Base-by-base conservation (phyloP, 2,797 vertebrate species). In the Falco berigora region DNA sequence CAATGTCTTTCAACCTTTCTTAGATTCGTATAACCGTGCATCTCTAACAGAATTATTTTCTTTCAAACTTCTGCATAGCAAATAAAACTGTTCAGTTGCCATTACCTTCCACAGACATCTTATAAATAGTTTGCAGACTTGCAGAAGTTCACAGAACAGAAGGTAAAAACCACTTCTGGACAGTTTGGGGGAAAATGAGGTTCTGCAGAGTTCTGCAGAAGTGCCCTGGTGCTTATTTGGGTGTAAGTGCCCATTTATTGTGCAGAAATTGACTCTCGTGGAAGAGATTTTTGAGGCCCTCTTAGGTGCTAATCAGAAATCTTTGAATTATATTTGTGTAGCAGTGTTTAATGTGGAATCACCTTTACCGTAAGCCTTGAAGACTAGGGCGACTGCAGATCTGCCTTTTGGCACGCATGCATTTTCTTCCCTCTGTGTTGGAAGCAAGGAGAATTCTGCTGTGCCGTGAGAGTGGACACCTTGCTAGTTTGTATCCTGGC, bases 341-440 rank as follows among this genome's bases (percentile, higher is more conserved):
- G n/a, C 15, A 2, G 8, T 64, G 30, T 88, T 84, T 64, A 38
- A 55, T 28, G 30, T 14, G 36, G 56, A 74, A 40, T 90, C 12
- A 3, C 55, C 11, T 66, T 90, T 71, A 90, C n/a, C 8, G 22
- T 75, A 46, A 83, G 11, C 32, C 58, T 40, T 76, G 58, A 75
- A 36, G 46, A 23, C 20, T 10, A n/a, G 9, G 4, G 15, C 3
- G 4, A 23, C 40, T 75, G 47, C 53, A 71, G 21, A 40, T n/a
- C 68, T 55, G 11, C 32, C n/a, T 58, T 56, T 53, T 75, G 38
- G 27, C 12, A 22, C 2, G 1, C 5, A 0, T 4, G 5, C 27
- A 4, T 68, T 62, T 86, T 92, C 40, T 30, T 73, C 16, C 27
- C 22, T 55, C 8, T 50, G 2, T 34, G 2, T 76, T 86, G 71